Base-by-base conservation (phyloP, 2,888 invertebrate genomes). In the Epiblema foenella region DNA sequence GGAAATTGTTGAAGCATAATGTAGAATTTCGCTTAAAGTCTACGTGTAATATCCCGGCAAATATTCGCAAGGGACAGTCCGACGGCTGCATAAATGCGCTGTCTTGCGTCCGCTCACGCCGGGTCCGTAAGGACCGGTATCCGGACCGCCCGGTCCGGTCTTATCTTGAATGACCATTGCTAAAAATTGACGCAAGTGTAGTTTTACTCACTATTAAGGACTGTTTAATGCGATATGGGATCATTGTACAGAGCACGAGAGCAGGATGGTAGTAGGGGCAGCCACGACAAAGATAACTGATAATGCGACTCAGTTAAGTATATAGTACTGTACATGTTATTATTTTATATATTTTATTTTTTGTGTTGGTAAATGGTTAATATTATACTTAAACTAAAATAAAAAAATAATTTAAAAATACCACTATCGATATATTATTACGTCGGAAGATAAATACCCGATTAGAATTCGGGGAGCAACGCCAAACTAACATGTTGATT, bases 31-130 rank as follows among this genome's bases (percentile, higher is more conserved):
- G 71, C 71, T 71, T 67, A 70, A 70, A 52, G 73, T 68, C 70
- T 63, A 63, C 64, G 73, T 78, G 74, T 73, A 76, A 77, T 77
- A 73, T 78, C 76, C 68, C 70, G 75, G 75, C 79, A 78, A 80
- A 76, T 77, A 79, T 79, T 77, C 74, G 69, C 74, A 68, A 75
- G 72, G 75, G 75, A 76, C 79, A 74, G 75, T 59, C 56, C 68
- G 73, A 71, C 69, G 60, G 70, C 67, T 67, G 71, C 71, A 67
- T 67, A 67, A 70, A 71, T 63, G 71, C 70, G 69, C 52, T 65
- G 69, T 60, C 65, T 70, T 65, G 46, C 46, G 66, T 67, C 62
- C 62, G 62, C 66, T 65, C 18, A 49, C 66, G 67, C 57, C 56
- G 71, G 71, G 49, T 39, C 60, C 66, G 56, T 56, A 11, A 60